Evolutionary conservation across 53 echinoderm and acorn worm species (phyloP), one percentile per base, ranked within the genome.

Genomic region (Holothuria scabra): DNA sequence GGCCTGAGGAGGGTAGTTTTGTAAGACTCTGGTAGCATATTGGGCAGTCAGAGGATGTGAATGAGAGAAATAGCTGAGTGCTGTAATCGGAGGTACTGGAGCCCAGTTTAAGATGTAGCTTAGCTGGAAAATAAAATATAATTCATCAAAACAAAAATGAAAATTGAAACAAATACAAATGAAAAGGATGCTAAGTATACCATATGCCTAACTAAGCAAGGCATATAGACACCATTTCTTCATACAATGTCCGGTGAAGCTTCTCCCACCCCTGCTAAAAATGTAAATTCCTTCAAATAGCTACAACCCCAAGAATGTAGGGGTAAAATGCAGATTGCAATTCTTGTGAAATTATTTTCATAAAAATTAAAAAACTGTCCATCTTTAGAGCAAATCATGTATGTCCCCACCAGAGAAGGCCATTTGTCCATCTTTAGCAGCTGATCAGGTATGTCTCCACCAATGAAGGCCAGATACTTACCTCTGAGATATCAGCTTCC

Each of bases 11-110:
- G 97, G 97, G 55, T 94, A 92, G 56, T 87, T 85, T 59, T 93
- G 90, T 0, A 96, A 85, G 4, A 94, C 92, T 32, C 94, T 90
- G 37, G 92, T 94, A 13, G 97, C 97, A 70, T 97, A 97, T 87
- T 97, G 97, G 22, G 97, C 94, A 46, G 97, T 94, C 79, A 94
- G 70, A 28, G 97, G 97, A 60, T 94, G 94, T 24, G 95, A 92
- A 66, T 93, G 89, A 74, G 91, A 91, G 84, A 96, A 93, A 74
- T 91, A 96, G 1, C 86, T 86, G 57, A 96, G 80, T 13, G 97
- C 97, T 4, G 90, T 86, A 61, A 97, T 92, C 11, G 97, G 97
- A 34, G 97, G 92, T 6, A 92, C 94, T 10, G 92, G 92, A 38
- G 93, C 92, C 97, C 97, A 97, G 68, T 86, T 88, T 26, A 97